Base-by-base conservation (phyloP, 1,140 invertebrate genomes). In the Microplitis demolitor region DNA sequence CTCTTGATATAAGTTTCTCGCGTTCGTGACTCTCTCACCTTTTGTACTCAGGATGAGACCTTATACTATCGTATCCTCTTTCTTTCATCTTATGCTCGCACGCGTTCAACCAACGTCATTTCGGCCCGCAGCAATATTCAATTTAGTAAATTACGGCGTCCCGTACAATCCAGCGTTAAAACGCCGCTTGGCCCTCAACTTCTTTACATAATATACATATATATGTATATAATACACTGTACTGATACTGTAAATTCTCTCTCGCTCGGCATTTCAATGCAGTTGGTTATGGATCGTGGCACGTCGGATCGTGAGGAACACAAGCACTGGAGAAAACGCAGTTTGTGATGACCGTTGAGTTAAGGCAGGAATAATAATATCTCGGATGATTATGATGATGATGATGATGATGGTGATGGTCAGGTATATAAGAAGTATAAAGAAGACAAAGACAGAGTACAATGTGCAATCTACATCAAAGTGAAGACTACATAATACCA, bases 91-190 rank as follows among this genome's bases (percentile, higher is more conserved):
- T 56, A 16, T 33, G 33, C 71, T 51, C n/a, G 24, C 58, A 9
- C 53, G 39, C 39, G 39, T 45, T 45, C 50, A 74, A 69, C 68
- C 77, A 71, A 72, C 33, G 56, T 74, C 62, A 76, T 77, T 72
- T 77, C 51, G 76, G 71, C 77, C 74, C 60, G 74, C 73, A 75
- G 78, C 76, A 64, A 79, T 80, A 80, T 82, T 82, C 79, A 80
- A 82, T 84, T 80, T 79, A 63, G 56, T 74, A 82, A 82, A 81
- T 80, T 79, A 79, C 76, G 77, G 66, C 74, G 74, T 75, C 72
- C 64, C 67, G 50, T 67, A 74, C 71, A 71, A 77, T 75, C 69
- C 33, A 34, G 33, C 69, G 50, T 64, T 71, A 58, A 68, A 68
- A 58, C 66, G 50, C 45, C 50, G 66, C 66, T 58, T 45, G 66